Percentiles rank a stretch among this genome's conserved stretches.
These are phyloP conservation scores for Malachius bipustulatus DNA, from an alignment of 2,888 invertebrate genomes.

Conservation along the genomic window DNA sequence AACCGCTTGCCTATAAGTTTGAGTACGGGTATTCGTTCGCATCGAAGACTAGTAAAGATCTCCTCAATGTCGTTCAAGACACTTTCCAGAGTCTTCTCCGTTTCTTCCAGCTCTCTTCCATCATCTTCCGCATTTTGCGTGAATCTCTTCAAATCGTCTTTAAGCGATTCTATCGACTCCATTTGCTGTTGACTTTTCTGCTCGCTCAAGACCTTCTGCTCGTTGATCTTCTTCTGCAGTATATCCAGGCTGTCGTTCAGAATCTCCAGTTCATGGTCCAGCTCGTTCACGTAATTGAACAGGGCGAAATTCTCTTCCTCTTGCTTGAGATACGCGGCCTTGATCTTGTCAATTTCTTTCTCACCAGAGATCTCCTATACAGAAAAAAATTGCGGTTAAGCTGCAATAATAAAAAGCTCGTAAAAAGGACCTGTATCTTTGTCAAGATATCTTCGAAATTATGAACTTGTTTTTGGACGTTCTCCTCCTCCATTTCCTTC, in stretches of 20 bases:
- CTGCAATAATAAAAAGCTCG: not conserved
- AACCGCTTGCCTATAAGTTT: conserved; percentile 56
- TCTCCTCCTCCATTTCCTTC: conserved; percentile 53
- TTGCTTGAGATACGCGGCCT: conserved; percentile 63
- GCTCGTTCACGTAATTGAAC: conserved; percentile 83
- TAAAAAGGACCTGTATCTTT: conserved; percentile 48
- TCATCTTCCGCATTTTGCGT: conserved; percentile 13
- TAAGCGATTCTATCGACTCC: not conserved
- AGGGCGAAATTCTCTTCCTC: conserved; percentile 88
- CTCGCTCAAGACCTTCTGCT: conserved; percentile 5
- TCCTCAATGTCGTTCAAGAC: conserved; percentile 23
- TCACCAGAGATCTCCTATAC: conserved; percentile 47
- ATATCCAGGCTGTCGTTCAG: conserved; percentile 54
- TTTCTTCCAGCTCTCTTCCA: conserved; percentile 22
- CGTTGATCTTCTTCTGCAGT: conserved; percentile 51
- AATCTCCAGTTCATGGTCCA: conserved; percentile 70
- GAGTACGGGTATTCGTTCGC: conserved; percentile 61
- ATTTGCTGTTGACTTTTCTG: conserved; percentile 1
- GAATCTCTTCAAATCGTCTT: not conserved
- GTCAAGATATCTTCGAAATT: conserved; percentile 65
- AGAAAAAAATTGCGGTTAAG: not conserved
- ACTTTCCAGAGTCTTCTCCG: conserved; percentile 21
- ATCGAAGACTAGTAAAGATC: conserved; percentile 51
- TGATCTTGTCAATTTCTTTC: conserved; percentile 53
- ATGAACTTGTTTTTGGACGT: conserved; percentile 56